These are phyloP conservation scores for Chydorus sphaericus DNA, from an alignment of 2,888 invertebrate genomes.

Conservation along the genomic window DNA sequence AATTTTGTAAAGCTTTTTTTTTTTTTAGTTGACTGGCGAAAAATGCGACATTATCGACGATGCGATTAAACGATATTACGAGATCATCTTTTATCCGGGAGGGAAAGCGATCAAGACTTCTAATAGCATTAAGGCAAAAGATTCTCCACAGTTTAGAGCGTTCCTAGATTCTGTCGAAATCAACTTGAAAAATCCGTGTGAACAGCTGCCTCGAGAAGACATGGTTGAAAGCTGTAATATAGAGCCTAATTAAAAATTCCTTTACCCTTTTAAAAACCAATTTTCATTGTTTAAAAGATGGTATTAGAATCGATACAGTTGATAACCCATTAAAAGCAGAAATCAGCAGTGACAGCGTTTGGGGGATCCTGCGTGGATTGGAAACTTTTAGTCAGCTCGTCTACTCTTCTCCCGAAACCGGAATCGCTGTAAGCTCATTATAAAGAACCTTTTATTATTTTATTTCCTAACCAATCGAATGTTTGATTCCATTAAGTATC, in stretches of 20 bases:
- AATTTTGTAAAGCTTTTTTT: background rate
- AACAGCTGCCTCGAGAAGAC: slow-evolving; percentile 44
- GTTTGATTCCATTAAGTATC: slow-evolving; percentile 39
- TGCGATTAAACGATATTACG: slow-evolving; percentile 38
- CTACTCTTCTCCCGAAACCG: slow-evolving; percentile 27
- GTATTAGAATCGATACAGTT: slow-evolving; percentile 24
- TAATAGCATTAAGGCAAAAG: background rate
- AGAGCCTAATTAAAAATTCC: slow-evolving; percentile 23
- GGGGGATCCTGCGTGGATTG: slow-evolving; percentile 72
- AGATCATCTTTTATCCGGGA: slow-evolving; percentile 11
- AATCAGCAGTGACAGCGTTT: slow-evolving; percentile 40
- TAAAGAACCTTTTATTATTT: no score
- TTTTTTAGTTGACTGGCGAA: slow-evolving; percentile 28
- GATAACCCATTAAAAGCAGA: slow-evolving; percentile 23
- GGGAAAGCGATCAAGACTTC: slow-evolving; percentile 17
- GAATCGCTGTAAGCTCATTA: slow-evolving; percentile 26
- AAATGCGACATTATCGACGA: slow-evolving; percentile 40
- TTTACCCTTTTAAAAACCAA: background rate
- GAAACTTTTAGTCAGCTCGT: slow-evolving; percentile 73
- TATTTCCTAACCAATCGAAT: background rate
- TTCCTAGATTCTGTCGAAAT: slow-evolving; percentile 39
- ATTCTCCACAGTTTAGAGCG: slow-evolving; percentile 25
- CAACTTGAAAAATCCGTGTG: slow-evolving; percentile 43
- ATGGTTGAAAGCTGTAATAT: slow-evolving; percentile 71
- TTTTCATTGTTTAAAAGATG: slow-evolving; percentile 20